A percentile compares a stretch with the other conserved stretches of the same genome.
These are phyloP conservation scores for Orchesella cincta DNA, from an alignment of 1,140 invertebrate genomes.

Conservation along the genomic window DNA sequence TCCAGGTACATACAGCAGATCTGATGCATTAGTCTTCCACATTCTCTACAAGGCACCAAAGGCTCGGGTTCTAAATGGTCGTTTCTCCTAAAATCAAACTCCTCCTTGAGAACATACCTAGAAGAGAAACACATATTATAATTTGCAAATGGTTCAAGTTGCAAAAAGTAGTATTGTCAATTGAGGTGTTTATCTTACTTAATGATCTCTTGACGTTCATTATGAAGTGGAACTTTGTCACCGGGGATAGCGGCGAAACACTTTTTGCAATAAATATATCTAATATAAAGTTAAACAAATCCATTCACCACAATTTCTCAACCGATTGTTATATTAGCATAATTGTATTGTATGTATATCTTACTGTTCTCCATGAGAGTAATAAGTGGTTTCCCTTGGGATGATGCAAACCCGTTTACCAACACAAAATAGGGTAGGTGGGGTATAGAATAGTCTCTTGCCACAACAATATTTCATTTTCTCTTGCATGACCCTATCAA, in stretches of 20 bases:
- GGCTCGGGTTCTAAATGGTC: slow-evolving; percentile 95
- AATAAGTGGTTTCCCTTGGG: slow-evolving; percentile 95
- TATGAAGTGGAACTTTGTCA: slow-evolving; percentile 91
- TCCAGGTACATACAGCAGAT: slow-evolving; percentile 96
- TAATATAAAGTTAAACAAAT: slow-evolving; percentile 58
- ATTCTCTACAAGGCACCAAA: slow-evolving; percentile 92
- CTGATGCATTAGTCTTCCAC: slow-evolving; percentile 92
- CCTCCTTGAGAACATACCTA: slow-evolving; percentile 88
- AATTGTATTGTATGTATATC: slow-evolving; percentile 20
- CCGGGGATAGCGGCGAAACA: slow-evolving; percentile 99
- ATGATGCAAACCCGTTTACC: slow-evolving; percentile 98
- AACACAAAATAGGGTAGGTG: slow-evolving; percentile 97
- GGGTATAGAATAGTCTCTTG: slow-evolving; percentile 96
- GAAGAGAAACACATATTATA: too few relatives aligned
- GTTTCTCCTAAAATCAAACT: slow-evolving; percentile 97
- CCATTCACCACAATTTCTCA: too few relatives aligned
- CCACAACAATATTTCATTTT: slow-evolving; percentile 98
- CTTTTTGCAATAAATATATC: slow-evolving; percentile 99
- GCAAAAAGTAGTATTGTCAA: neutral
- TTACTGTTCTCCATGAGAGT: slow-evolving; percentile 88
- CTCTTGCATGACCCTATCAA: slow-evolving; percentile 98
- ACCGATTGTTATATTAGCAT: neutral
- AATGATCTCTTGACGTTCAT: slow-evolving; percentile 90
- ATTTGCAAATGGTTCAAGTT: too few relatives aligned
- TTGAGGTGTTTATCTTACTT: slow-evolving; percentile 70